Conservation (phyloP, 2,113 vertebrate species). For the Acrocephalus kingi region DNA sequence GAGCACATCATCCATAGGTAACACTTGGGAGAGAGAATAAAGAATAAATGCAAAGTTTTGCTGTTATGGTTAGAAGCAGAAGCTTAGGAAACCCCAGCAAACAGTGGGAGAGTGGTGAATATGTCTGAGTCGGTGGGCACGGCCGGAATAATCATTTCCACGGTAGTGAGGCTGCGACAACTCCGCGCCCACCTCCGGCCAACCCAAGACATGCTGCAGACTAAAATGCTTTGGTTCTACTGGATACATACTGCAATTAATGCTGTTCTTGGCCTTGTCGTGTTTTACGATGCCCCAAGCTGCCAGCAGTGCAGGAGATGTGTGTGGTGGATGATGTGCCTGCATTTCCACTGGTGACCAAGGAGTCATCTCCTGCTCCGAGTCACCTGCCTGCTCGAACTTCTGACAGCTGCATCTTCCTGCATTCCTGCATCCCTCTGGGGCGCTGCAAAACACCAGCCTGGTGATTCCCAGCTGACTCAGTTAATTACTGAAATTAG, state of each 20-base stretch:
- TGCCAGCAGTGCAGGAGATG: neutral
- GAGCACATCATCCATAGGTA: too few relatives aligned
- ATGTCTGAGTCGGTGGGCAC: rapidly evolving
- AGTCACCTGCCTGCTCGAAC: neutral
- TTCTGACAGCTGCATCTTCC: neutral
- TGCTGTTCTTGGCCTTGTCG: neutral
- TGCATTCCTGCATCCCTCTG: neutral
- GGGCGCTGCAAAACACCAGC: neutral
- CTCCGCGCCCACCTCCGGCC: rapidly evolving
- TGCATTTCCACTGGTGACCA: neutral
- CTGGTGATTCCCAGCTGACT: constrained; percentile 17
- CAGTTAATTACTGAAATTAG: constrained; percentile 47
- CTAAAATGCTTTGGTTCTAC: rapidly evolving
- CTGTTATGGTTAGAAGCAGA: neutral
- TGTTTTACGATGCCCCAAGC: neutral
- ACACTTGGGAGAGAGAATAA: neutral
- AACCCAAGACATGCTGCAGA: rapidly evolving
- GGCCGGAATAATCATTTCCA: rapidly evolving
- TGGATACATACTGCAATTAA: too few relatives aligned
- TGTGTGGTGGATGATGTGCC: rapidly evolving
- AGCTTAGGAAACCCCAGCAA: neutral
- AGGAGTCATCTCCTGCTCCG: neutral
- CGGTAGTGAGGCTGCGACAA: rapidly evolving
- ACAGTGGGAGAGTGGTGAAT: rapidly evolving
- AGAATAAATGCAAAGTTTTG: neutral